These are phyloP conservation scores for Drosophila neocordata DNA, from an alignment of 1,140 invertebrate species.

Conservation along the genomic window DNA sequence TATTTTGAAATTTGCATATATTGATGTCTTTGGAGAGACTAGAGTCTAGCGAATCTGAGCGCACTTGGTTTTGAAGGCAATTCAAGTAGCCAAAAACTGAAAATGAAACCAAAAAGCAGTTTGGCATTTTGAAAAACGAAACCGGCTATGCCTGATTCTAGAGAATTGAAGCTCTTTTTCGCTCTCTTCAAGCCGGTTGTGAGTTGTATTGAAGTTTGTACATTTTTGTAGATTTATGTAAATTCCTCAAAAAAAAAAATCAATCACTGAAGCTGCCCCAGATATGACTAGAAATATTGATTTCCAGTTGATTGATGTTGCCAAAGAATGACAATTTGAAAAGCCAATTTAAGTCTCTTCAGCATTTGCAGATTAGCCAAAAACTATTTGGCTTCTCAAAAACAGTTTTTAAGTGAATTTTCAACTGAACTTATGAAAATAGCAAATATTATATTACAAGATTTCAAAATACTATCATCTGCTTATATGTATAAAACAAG, in stretches of 20 bases:
- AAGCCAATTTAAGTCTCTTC: neutral
- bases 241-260: constrained; percentile 2
- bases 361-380: too few species aligned
- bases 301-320: neutral
- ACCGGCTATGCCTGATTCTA: constrained; percentile 64
- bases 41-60: constrained; percentile 19
- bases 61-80: constrained; percentile 51
- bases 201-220: neutral
- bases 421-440: too few species aligned
- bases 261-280: neutral
- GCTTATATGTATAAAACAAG: too few species aligned
- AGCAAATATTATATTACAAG: too few species aligned
- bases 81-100: neutral
- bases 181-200: constrained; percentile 33
- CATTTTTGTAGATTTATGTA: neutral
- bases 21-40: constrained; percentile 19
- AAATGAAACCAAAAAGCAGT: constrained; percentile 27
- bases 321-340: neutral
- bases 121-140: constrained; percentile 57
- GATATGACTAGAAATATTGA: too few species aligned
- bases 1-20: constrained; percentile 49
- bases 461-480: too few species aligned
- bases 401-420: too few species aligned
- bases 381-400: too few species aligned
- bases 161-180: constrained; percentile 47